phyloP scores from a whole-genome alignment of 1,140 invertebrate species.

The Archivesica marissinica region DNA sequence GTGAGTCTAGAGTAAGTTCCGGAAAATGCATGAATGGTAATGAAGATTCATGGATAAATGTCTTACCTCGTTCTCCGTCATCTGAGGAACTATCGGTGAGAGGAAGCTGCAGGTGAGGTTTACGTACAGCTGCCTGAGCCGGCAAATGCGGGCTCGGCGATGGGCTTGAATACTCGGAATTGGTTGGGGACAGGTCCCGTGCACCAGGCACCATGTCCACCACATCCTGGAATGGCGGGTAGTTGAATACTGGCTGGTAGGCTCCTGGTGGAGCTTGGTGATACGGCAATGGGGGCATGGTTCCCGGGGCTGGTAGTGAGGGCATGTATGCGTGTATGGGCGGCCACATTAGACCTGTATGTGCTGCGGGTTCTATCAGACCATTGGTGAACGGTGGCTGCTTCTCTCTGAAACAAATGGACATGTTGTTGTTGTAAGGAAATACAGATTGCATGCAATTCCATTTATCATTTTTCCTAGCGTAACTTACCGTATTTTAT shows the following conservation, averaged over 20 bases:
- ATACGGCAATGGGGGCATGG: background rate
- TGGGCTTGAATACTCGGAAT: slow-evolving; percentile 55
- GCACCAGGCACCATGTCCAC: background rate
- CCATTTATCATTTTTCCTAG: background rate
- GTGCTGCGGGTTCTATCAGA: background rate
- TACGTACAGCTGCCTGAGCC: background rate
- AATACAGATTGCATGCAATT: too few relatives aligned
- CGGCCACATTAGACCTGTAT: background rate
- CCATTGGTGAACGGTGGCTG: slow-evolving; percentile 4
- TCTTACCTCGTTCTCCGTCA: slow-evolving; percentile 32
- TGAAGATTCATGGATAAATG: too few relatives aligned
- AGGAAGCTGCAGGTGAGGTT: background rate
- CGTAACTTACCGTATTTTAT: too few relatives aligned
- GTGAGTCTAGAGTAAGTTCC: too few relatives aligned
- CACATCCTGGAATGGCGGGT: background rate
- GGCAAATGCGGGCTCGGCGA: slow-evolving; percentile 43
- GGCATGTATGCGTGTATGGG: background rate
- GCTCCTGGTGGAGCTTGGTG: background rate
- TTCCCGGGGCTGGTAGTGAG: background rate
- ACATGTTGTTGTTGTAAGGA: too few relatives aligned
- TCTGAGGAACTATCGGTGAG: slow-evolving; percentile 45
- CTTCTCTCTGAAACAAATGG: slow-evolving; percentile 26
- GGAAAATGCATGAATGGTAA: too few relatives aligned
- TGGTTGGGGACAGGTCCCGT: slow-evolving; percentile 26
- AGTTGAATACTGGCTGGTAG: slow-evolving; percentile 1